phyloP scores from a whole-genome alignment of 2,113 vertebrate species.

The Nerophis lumbriciformis region DNA sequence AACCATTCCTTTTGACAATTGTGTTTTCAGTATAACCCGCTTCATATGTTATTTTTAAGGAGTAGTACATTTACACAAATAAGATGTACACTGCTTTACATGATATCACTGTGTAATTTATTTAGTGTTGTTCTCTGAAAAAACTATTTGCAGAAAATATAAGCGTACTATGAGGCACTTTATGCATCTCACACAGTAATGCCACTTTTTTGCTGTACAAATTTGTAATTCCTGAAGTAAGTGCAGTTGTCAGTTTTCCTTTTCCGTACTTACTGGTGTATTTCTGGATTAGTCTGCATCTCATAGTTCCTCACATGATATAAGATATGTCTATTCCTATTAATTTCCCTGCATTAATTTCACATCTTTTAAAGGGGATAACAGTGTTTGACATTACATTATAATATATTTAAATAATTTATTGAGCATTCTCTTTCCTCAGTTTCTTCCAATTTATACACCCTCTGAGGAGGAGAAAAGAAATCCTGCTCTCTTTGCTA shows the following conservation, averaged over 20 bases:
- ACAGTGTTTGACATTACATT: background rate
- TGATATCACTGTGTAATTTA: no score
- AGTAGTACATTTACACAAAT: no score
- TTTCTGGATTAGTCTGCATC: background rate
- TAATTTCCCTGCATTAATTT: background rate
- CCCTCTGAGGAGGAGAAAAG: constrained; percentile 90
- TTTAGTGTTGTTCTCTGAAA: no score
- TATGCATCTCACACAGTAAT: no score
- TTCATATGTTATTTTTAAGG: no score
- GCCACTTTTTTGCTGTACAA: no score
- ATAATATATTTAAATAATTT: background rate
- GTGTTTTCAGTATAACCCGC: no score
- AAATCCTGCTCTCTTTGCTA: constrained; percentile 86
- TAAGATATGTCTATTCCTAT: background rate
- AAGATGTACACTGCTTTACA: no score
- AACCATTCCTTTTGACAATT: no score
- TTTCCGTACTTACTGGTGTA: background rate
- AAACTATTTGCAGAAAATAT: no score
- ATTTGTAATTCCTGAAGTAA: background rate
- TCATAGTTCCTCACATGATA: background rate
- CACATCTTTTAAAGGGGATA: background rate
- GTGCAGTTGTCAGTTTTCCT: background rate
- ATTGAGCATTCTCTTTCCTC: constrained; percentile 7
- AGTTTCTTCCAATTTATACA: constrained; percentile 92
- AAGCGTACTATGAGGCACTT: no score